Conservation (phyloP, 2,113 vertebrate species). For the Charina bottae region DNA sequence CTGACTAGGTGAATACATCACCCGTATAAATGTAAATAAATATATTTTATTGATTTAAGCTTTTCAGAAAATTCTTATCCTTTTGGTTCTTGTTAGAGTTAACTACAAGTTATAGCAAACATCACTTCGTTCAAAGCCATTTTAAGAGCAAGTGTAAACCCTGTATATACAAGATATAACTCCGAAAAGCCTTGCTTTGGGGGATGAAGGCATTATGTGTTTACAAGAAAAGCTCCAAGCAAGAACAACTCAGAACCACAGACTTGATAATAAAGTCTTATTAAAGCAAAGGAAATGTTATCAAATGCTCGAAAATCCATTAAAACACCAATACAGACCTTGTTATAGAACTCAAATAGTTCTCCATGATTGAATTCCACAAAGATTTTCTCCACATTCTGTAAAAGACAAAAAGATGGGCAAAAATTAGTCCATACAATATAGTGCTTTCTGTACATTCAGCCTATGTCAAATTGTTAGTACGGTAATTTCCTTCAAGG, state of each 20-base stretch:
- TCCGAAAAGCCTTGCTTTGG: slow-evolving; percentile 47
- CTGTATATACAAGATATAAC: slow-evolving; percentile 43
- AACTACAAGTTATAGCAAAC: slow-evolving; percentile 31
- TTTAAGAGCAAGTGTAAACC: slow-evolving; percentile 10
- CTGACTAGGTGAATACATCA: slow-evolving; percentile 32
- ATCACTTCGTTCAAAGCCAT: slow-evolving; percentile 12
- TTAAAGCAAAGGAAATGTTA: slow-evolving; percentile 38
- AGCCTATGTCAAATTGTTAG: slow-evolving; percentile 3
- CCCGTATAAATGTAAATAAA: slow-evolving; percentile 34
- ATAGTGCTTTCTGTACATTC: not conserved
- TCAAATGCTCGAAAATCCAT: slow-evolving; percentile 28
- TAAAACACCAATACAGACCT: slow-evolving; percentile 80
- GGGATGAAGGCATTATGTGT: slow-evolving; percentile 58
- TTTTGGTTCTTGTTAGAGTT: not conserved
- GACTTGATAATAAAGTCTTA: slow-evolving; percentile 38
- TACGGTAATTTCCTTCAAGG: slow-evolving; percentile 17
- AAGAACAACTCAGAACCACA: slow-evolving; percentile 34
- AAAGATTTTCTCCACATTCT: slow-evolving; percentile 88
- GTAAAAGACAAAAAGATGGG: slow-evolving; percentile 52
- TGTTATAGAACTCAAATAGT: slow-evolving; percentile 94
- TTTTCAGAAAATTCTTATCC: slow-evolving; percentile 40
- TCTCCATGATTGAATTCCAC: slow-evolving; percentile 92
- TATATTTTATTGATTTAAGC: slow-evolving; percentile 8
- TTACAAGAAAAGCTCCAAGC: slow-evolving; percentile 59
- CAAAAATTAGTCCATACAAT: not conserved